phyloP scores from a whole-genome alignment of 2,113 vertebrate genomes.

The Gymnogyps californianus region DNA sequence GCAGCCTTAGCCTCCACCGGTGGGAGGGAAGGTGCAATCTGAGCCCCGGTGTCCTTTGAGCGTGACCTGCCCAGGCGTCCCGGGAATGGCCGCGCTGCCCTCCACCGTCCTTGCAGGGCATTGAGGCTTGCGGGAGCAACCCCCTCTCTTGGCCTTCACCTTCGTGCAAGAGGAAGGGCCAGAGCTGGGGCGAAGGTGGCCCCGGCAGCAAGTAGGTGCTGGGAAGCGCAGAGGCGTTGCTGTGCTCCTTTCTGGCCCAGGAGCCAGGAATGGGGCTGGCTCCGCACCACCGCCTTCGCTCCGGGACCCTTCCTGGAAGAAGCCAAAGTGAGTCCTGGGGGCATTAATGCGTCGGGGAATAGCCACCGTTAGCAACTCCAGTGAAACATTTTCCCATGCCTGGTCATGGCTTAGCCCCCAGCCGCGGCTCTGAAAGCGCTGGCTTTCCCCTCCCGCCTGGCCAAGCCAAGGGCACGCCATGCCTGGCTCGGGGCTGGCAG shows the following conservation, averaged over 20 bases:
- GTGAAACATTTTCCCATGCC: neutral
- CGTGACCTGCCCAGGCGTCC: neutral
- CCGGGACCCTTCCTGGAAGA: neutral
- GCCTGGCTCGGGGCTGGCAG: neutral
- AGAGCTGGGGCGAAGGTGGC: neutral
- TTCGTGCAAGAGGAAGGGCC: neutral
- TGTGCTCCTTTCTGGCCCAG: neutral
- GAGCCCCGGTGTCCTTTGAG: neutral
- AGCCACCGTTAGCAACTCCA: neutral
- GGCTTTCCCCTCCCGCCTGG: neutral
- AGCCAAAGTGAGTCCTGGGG: neutral
- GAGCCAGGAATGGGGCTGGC: neutral
- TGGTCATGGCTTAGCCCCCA: neutral
- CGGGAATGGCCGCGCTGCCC: accelerated
- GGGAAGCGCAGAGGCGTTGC: neutral
- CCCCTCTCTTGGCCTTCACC: neutral
- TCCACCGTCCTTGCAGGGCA: accelerated
- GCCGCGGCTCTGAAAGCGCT: neutral
- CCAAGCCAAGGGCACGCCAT: neutral
- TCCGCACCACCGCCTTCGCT: neutral
- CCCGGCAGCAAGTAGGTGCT: neutral
- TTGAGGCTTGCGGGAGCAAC: neutral
- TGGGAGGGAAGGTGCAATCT: slow-evolving; percentile 30
- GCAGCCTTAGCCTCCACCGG: neutral
- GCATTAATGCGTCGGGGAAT: neutral